These are phyloP conservation scores for Sminthurides aquaticus DNA, from an alignment of 2,888 invertebrate genomes.

Conservation along the genomic window DNA sequence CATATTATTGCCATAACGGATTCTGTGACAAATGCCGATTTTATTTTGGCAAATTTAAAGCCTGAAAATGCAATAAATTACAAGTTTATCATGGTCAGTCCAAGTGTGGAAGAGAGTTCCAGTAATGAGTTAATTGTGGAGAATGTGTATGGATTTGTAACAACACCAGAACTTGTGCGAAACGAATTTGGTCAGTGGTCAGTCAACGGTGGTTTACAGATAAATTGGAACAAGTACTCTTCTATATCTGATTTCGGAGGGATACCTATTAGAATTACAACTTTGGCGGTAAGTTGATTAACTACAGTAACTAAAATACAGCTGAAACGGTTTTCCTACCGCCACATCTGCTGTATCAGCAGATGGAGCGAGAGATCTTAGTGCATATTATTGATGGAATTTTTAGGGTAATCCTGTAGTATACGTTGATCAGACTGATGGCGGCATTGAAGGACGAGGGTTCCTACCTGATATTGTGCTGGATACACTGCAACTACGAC, in stretches of 20 bases:
- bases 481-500: constrained; percentile 26
- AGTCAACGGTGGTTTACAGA: constrained; percentile 15
- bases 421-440: constrained; percentile 16
- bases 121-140: constrained; percentile 21
- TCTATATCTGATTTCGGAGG: constrained; percentile 30
- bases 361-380: no score
- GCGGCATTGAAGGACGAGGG: constrained; percentile 21
- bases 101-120: background rate
- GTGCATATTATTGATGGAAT: constrained; percentile 10
- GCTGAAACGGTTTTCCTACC: no score
- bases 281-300: constrained; percentile 26
- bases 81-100: constrained; percentile 35
- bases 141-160: constrained; percentile 34
- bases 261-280: constrained; percentile 32
- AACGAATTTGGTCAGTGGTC: constrained; percentile 34
- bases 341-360: no score
- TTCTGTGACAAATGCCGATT: background rate
- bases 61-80: constrained; percentile 30
- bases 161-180: constrained; percentile 22
- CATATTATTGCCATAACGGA: background rate
- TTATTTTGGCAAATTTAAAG: constrained; percentile 1
- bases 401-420: constrained; percentile 38
- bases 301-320: background rate
- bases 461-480: constrained; percentile 38
- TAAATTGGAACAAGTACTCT: constrained; percentile 19